Conservation (phyloP, 2,888 invertebrate genomes). For the Drosophila leonis region DNA sequence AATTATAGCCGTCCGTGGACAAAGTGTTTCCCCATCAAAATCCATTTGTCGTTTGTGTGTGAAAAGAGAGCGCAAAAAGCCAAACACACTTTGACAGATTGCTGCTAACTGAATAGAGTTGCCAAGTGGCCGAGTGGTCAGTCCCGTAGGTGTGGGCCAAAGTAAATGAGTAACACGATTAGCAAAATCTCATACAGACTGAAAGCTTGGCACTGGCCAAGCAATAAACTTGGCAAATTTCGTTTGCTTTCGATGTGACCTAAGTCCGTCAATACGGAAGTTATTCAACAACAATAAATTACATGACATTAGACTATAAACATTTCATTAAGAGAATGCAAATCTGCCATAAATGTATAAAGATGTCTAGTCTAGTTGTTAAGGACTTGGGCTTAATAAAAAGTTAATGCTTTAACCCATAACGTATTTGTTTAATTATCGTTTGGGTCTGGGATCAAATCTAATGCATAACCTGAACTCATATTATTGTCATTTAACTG, state of each 20-base stretch:
- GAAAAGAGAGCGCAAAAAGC: slow-evolving; percentile 30
- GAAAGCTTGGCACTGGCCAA: background rate
- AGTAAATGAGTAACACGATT: background rate
- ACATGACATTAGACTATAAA: background rate
- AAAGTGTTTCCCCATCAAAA: slow-evolving; percentile 9
- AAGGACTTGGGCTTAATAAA: background rate
- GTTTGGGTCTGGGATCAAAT: background rate
- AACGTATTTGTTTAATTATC: background rate
- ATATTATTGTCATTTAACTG: background rate
- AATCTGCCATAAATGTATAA: background rate
- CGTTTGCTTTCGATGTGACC: background rate
- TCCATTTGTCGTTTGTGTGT: slow-evolving; percentile 15
- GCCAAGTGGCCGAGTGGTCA: background rate
- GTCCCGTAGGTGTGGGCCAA: background rate
- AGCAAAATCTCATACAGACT: background rate
- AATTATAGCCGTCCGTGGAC: slow-evolving; percentile 12
- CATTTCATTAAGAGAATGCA: slow-evolving; percentile 2
- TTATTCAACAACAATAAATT: background rate
- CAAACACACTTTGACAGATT: slow-evolving; percentile 32
- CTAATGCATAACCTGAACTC: background rate
- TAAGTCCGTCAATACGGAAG: background rate
- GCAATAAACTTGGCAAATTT: background rate
- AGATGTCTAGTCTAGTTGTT: background rate
- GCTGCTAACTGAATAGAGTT: slow-evolving; percentile 21
- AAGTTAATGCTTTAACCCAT: background rate